Evolutionary conservation across 2,888 invertebrate genomes (phyloP), one percentile per base, ranked within the genome.

Genomic region (Aquatica leii): DNA sequence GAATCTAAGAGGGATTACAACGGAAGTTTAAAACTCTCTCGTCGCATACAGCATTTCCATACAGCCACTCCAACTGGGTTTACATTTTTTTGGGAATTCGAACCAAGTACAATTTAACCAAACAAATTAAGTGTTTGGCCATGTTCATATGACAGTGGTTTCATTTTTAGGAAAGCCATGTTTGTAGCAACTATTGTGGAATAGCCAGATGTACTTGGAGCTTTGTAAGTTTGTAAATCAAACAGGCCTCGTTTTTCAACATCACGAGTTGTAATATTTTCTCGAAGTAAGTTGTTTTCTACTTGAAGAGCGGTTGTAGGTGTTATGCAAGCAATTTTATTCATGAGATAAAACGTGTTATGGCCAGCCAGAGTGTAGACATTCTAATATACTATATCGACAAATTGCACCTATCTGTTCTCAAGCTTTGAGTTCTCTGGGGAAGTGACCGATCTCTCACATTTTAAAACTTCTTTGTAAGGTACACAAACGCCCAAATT

Each of bases 21-120:
- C 48, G 8, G 48, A 48, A 20, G 48, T 48, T 48, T 48, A 20
- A 20, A n/a, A 18, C 2, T 48, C 48, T 48, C 12, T 48, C 20
- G 5, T 48, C 8, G 18, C 8, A 18, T 48, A 48, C 48, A 18
- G n/a, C n/a, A n/a, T n/a, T n/a, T n/a, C n/a, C n/a, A n/a, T n/a
- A n/a, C n/a, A n/a, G n/a, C n/a, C n/a, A 20, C 48, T 48, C 48
- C 48, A 20, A 20, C 20, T 12, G 4, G 40, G 5, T 40, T 12
- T 40, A 12, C 40, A 40, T 40, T 31, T 9, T 31, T n/a, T 12
- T 40, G 40, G n/a, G n/a, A 3, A 6, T 40, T 40, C 40, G 8
- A 40, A 40, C n/a, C 40, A n/a, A n/a, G 12, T 12, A 40, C 11
- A 6, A 40, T 12, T 40, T 12, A 40, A 40, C 5, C 40, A 40